These are phyloP conservation scores for Takifugu ocellatus DNA, from an alignment of 2,797 vertebrate species.

Conservation along the genomic window DNA sequence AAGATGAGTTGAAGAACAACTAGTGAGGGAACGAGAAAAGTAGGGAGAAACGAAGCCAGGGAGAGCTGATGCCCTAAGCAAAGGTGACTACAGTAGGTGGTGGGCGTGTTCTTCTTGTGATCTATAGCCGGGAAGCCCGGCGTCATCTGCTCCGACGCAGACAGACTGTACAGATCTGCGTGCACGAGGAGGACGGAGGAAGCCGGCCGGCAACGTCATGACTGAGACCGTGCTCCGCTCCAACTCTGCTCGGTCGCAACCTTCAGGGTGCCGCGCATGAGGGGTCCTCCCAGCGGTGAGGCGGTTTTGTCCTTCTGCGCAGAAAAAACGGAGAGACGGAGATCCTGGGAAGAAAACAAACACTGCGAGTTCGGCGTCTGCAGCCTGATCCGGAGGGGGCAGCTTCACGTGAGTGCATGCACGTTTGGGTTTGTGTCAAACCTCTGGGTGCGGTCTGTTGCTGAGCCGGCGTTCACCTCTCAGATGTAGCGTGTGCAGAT, in stretches of 20 bases:
- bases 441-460: constrained; percentile 72
- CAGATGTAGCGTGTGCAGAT: constrained; percentile 80
- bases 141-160: constrained; percentile 88
- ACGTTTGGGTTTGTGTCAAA: constrained; percentile 58
- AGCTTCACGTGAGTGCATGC: constrained; percentile 44
- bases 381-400: constrained; percentile 23
- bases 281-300: constrained; percentile 32
- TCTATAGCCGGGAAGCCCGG: constrained; percentile 81
- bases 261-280: constrained; percentile 30
- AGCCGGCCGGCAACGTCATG: constrained; percentile 62
- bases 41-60: constrained; percentile 48
- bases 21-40: constrained; percentile 41
- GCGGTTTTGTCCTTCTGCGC: constrained; percentile 26
- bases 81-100: constrained; percentile 77
- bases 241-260: constrained; percentile 35
- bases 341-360: constrained; percentile 21
- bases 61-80: constrained; percentile 53
- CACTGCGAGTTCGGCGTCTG: constrained; percentile 25
- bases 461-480: constrained; percentile 44
- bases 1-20: constrained; percentile 35
- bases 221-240: constrained; percentile 24
- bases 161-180: constrained; percentile 76
- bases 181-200: constrained; percentile 52
- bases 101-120: constrained; percentile 86
- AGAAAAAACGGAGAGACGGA: constrained; percentile 21